A percentile compares a stretch with the other conserved stretches of the same genome.
phyloP scores from a whole-genome alignment of 2,797 vertebrate genomes.

The Otolemur crassicaudatus region DNA sequence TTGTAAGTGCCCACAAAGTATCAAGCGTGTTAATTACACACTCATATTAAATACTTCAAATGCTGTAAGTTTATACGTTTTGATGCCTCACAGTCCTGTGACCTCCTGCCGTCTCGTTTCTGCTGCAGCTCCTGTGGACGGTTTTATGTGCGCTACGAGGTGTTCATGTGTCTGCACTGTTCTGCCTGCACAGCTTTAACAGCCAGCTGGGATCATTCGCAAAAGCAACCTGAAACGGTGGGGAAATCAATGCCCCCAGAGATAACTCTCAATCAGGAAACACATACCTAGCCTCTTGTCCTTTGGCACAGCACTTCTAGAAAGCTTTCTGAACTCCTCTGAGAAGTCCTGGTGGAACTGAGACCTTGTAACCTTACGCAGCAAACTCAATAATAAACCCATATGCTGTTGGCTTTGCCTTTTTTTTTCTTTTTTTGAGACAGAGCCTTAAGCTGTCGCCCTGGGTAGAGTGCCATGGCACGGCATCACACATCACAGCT shows the following conservation, averaged over 20 bases:
- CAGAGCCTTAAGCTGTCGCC: too few species aligned
- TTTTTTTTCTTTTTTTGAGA: neutral
- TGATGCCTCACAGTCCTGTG: neutral
- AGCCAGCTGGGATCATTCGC: neutral
- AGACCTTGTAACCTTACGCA: neutral
- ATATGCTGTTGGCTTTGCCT: neutral
- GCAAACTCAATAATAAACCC: neutral
- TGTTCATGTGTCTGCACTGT: neutral
- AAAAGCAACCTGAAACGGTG: neutral
- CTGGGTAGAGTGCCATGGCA: too few species aligned
- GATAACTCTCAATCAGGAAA: neutral
- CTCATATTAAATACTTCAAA: conserved; percentile 8
- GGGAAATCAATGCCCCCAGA: neutral
- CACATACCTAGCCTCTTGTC: neutral
- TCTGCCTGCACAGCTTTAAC: neutral
- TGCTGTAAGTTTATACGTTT: neutral
- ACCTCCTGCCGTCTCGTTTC: neutral
- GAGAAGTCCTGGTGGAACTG: neutral
- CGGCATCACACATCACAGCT: too few species aligned
- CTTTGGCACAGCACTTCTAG: neutral
- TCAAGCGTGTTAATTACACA: neutral
- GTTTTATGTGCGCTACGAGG: neutral
- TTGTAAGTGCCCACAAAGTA: neutral
- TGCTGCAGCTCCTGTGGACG: neutral
- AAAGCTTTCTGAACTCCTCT: neutral